Evolutionary conservation across 2,113 vertebrate species (phyloP), one percentile per base, ranked within the genome.

Genomic region (Saiga tatarica): DNA sequence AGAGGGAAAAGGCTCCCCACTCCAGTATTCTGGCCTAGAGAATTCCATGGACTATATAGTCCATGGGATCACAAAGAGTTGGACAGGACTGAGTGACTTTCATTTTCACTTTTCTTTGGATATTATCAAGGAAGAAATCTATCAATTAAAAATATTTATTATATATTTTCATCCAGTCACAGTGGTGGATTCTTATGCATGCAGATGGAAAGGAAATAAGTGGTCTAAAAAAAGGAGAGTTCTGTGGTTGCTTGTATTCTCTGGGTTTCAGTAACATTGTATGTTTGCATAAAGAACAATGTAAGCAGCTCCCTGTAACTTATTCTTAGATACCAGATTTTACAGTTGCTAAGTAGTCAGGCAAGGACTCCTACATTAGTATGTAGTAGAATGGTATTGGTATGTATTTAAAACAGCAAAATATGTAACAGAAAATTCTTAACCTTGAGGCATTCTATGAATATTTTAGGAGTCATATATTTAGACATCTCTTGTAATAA

Each of bases 381-480:
- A 88, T 96, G 4, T 78, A 42, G 47, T 50, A 50, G 47, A 3
- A 50, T 81, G n/a, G 79, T 91, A 13, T 14, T 76, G 30, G 79
- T 89, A 88, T 96, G 4, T 78, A 50, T 94, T 88, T 67, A 92
- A 95, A 89, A 86, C 25, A 71, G 15, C 2, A 91, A 89, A 95
- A 89, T 47, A 53, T 60, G 5, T 26, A 78, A 62, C 11, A 64
- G 45, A 92, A 52, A 94, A 76, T 82, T 85, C 76, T 92, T 88
- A 82, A 76, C n/a, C 36, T 52, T 52, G 55, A 92, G 17, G 92
- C 1, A 21, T 47, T 47, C 86, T 52, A 45, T 89, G 45, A 91
- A 47, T 89, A 85, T 88, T 95, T 97, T 87, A 60, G 5, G 45
- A 92, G 23, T 64, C 64, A 90, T 50, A 83, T 59, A 84, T 47